Evolutionary conservation across 2,113 vertebrate genomes (phyloP), one percentile per base, ranked within the genome.

Genomic region (Mobula hypostoma): DNA sequence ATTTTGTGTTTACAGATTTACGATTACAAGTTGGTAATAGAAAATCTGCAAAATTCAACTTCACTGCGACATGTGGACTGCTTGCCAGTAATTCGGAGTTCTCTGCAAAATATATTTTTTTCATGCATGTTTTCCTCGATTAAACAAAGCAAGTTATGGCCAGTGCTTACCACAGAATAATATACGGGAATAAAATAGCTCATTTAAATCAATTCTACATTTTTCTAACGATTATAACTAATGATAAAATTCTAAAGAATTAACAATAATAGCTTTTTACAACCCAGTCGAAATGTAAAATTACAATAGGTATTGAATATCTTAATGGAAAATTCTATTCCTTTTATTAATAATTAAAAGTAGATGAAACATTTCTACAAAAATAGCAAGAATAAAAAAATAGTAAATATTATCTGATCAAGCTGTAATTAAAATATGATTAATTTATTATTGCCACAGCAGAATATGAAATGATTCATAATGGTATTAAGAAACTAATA

Each of bases 191-290:
- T 88, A n/a, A 66, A 66, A 3, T 1, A 90, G 14, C 7, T 66
- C 14, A 90, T 66, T 32, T 19, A 32, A 66, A 36, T 90, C 61
- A 68, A 90, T n/a, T 32, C 0, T 29, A 6, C 27, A 63, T 88
- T 27, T 63, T 61, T 6, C 17, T 29, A 90, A 90, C 19, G 14
- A 2, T 90, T 32, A 32, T 19, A 56, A 27, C 15, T 66, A 19
- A 36, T 90, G 85, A 66, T 66, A 90, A 88, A n/a, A 66, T 15
- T 66, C 11, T 32, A 88, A 90, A 66, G 85, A 48, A 90, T 88
- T 63, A 88, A 29, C 58, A n/a, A 88, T 68, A 66, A 66, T n/a
- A 85, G 82, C 48, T 85, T 85, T 0, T 85, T 61, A 6, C 24
- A 58, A 83, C 7, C 61, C 61, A 90, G 61, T 7, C 63, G 5